These are phyloP conservation scores for Drosophila putrida DNA, from an alignment of 2,888 invertebrate genomes.

Conservation along the genomic window DNA sequence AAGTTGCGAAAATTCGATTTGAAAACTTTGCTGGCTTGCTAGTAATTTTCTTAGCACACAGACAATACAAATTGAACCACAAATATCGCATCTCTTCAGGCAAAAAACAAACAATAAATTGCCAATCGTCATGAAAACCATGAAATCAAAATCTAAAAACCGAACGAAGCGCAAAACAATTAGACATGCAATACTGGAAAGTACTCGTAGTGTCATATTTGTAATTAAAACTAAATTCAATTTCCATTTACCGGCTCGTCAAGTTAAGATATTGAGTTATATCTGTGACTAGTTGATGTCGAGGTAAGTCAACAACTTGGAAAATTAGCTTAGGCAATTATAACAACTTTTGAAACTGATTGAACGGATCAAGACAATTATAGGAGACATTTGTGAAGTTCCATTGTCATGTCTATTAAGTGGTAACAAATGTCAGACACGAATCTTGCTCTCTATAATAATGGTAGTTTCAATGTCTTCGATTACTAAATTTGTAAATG, in stretches of 20 bases:
- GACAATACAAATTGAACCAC: constrained; percentile 24
- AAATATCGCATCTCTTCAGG: constrained; percentile 58
- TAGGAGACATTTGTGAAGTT: not conserved
- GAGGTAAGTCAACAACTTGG: constrained; percentile 1
- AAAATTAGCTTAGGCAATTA: constrained; percentile 11
- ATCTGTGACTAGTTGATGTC: constrained; percentile 4
- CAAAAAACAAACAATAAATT: constrained; percentile 65
- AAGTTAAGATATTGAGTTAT: constrained; percentile 25
- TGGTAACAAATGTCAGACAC: not conserved
- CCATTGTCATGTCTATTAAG: not conserved
- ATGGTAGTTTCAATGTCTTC: not conserved
- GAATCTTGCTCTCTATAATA: not conserved
- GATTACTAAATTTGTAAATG: no score
- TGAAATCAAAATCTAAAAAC: constrained; percentile 39
- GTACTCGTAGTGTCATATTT: constrained; percentile 68
- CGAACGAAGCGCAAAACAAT: constrained; percentile 74
- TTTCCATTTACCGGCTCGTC: constrained; percentile 30
- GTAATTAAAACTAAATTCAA: constrained; percentile 69
- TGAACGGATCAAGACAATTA: not conserved
- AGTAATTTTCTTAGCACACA: constrained; percentile 51
- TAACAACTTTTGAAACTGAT: not conserved
- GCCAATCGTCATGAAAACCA: constrained; percentile 69
- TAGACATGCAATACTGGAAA: constrained; percentile 83
- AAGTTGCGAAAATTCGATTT: constrained; percentile 59
- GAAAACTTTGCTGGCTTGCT: constrained; percentile 33